These are phyloP conservation scores for Sinotaia quadrata DNA, from an alignment of 2,888 invertebrate genomes.

Conservation along the genomic window DNA sequence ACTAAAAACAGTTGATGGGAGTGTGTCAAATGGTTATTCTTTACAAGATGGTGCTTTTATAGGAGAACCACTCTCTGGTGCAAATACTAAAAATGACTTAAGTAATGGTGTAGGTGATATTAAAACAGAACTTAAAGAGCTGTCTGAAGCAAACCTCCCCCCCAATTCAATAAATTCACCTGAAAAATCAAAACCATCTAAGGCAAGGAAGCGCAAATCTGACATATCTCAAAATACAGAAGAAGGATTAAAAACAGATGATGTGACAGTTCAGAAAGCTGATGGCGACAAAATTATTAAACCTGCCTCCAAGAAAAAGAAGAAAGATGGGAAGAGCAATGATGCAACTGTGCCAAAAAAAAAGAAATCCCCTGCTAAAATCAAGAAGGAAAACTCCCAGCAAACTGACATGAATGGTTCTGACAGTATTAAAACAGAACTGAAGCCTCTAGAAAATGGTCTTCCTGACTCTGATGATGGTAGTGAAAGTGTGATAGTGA, in stretches of 20 bases:
- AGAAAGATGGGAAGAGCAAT: conserved; percentile 16
- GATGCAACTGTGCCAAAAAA: conserved; percentile 20
- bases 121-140: conserved; percentile 23
- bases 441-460: conserved; percentile 20
- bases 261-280: conserved; percentile 22
- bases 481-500: conserved; percentile 12
- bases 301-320: conserved; percentile 25
- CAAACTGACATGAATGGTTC: not conserved
- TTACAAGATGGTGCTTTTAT: not conserved
- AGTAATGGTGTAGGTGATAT: not conserved
- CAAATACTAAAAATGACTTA: not conserved
- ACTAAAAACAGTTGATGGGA: not conserved
- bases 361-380: conserved; percentile 35
- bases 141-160: conserved; percentile 2
- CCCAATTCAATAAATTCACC: not conserved
- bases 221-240: not conserved
- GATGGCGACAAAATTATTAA: conserved; percentile 2
- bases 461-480: conserved; percentile 13
- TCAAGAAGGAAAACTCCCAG: conserved; percentile 28
- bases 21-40: not conserved
- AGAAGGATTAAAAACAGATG: not conserved
- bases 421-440: not conserved
- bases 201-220: conserved; percentile 23
- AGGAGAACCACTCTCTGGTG: no score
- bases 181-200: conserved; percentile 23